Base-by-base conservation (phyloP, 2,888 invertebrate genomes). In the Schizotus pectinicornis region DNA sequence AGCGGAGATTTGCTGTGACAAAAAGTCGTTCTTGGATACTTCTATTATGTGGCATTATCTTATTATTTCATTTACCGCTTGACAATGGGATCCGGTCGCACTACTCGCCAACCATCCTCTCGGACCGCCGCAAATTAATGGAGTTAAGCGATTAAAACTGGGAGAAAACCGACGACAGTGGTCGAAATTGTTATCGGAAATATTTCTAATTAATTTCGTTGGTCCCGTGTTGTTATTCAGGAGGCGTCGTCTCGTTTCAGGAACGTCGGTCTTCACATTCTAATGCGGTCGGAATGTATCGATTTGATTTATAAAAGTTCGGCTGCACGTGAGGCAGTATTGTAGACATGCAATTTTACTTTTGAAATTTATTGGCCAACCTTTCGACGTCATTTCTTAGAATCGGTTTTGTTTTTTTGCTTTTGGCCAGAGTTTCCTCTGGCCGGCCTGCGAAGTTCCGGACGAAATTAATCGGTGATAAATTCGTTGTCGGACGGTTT, bases 341-440 rank as follows among this genome's bases (percentile, higher is more conserved):
- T 35, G 58, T 57, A 60, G 59, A 62, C 57, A 61, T 61, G 58
- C 65, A 65, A 65, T 65, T 65, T 61, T 59, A 62, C 57, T 65
- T 61, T 64, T 63, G 54, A 59, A 63, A 67, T 67, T 67, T 67
- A 67, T 65, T 59, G 63, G 34, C 50, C 60, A 52, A 49, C 49
- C 49, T 49, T 49, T 49, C 22, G 9, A 36, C 49, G 49, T 49
- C 49, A 49, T 37, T 49, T 38, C 43, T 38, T 9, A 22, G 31
- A 49, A 31, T 37, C 37, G 31, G 37, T 37, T 59, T 59, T 59
- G 45, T 54, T 59, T 54, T 45, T 33, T 7, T 31, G 7, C 9
- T 7, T 11, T 49, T 38, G 12, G 31, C 22, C 2, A 22, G 5
- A 22, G 3, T 22, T 7, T 31, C 31, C 13, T 5, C 41, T 30